A percentile compares a stretch with the other conserved stretches of the same genome.
Evolutionary conservation across 2,113 vertebrate species (phyloP).

Genomic region (Scatophagus argus): DNA sequence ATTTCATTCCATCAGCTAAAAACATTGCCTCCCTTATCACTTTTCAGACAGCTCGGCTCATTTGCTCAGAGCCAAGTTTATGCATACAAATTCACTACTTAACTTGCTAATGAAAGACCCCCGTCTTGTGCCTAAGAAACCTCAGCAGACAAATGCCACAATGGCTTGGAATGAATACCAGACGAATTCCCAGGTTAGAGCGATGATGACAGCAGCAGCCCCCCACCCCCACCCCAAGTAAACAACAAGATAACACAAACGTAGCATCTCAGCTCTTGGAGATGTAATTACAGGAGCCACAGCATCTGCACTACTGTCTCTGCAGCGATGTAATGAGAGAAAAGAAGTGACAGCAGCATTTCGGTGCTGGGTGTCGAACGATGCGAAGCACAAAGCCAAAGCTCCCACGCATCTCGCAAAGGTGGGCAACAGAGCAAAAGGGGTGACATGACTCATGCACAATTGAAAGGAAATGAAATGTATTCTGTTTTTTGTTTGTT

Average conservation of each 20-base stretch:
- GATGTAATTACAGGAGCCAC: constrained; percentile 50
- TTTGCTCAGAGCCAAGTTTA: constrained; percentile 42
- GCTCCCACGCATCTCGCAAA: neutral
- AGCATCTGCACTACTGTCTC: constrained; percentile 38
- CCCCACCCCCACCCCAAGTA: too few species aligned
- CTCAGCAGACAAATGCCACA: constrained; percentile 44
- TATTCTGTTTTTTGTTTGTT: constrained; percentile 26
- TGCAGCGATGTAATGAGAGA: constrained; percentile 31
- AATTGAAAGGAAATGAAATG: constrained; percentile 21
- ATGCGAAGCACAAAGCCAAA: constrained; percentile 11
- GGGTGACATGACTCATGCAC: constrained; percentile 13
- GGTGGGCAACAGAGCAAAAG: neutral
- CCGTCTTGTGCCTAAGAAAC: constrained; percentile 25
- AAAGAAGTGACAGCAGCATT: neutral
- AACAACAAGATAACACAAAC: constrained; percentile 38
- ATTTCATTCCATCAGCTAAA: constrained; percentile 64
- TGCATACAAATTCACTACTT: constrained; percentile 67
- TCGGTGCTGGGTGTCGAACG: constrained; percentile 3
- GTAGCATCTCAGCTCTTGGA: constrained; percentile 27
- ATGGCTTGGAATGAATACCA: constrained; percentile 15
- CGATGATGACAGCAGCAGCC: constrained; percentile 3
- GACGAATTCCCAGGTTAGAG: constrained; percentile 24
- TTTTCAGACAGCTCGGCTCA: constrained; percentile 41
- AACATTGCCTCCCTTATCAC: constrained; percentile 52
- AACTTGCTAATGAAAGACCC: constrained; percentile 64